Percentiles rank a stretch among this genome's conserved stretches.
Conservation (phyloP, 2,888 invertebrate species). For the Shargacucullia verbasci region DNA sequence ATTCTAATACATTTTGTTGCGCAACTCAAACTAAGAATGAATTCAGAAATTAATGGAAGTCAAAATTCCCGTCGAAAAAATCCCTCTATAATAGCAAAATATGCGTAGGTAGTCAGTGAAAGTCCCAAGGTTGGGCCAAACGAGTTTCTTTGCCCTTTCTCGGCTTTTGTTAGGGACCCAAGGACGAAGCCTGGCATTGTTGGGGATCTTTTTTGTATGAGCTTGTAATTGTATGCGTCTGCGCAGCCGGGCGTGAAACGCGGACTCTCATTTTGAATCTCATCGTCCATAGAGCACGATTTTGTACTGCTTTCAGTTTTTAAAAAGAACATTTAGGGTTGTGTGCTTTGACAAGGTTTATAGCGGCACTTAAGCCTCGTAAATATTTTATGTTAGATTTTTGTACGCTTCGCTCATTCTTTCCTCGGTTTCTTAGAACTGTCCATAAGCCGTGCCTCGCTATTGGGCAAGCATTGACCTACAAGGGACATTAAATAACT, state of each 20-base stretch:
- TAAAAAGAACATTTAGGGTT: constrained; percentile 49
- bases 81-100: constrained; percentile 64
- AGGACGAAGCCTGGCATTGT: constrained; percentile 86
- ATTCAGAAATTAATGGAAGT: constrained; percentile 43
- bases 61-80: constrained; percentile 33
- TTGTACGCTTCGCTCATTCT: constrained; percentile 48
- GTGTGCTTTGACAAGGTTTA: constrained; percentile 63
- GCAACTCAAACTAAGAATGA: constrained; percentile 24
- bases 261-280: constrained; percentile 72
- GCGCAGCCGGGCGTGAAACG: constrained; percentile 79
- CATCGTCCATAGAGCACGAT: constrained; percentile 71
- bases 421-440: constrained; percentile 58
- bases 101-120: constrained; percentile 86
- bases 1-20: constrained; percentile 4
- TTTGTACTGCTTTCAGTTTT: constrained; percentile 50
- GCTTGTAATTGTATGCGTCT: constrained; percentile 86
- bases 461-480: constrained; percentile 39
- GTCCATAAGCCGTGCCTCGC: constrained; percentile 25
- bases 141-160: constrained; percentile 88
- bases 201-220: constrained; percentile 80
- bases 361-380: constrained; percentile 65
- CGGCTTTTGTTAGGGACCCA: constrained; percentile 86
- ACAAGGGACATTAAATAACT: constrained; percentile 39
- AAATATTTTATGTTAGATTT: constrained; percentile 67
- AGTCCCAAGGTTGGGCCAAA: constrained; percentile 85